Conservation (phyloP, 1,140 invertebrate species). For the Physella acuta region DNA sequence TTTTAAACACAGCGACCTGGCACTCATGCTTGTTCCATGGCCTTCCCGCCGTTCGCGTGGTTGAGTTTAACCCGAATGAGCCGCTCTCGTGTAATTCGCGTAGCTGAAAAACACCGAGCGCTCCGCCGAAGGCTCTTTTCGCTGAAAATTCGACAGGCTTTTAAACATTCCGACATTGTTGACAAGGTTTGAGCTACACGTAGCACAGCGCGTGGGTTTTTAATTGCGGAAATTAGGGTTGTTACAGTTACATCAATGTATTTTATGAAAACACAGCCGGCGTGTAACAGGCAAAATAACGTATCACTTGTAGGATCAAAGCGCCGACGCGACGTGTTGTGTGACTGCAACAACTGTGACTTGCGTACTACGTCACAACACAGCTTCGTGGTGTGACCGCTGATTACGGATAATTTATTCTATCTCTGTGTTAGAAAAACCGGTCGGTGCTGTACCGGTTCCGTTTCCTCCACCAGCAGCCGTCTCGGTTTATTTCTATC, state of each 20-base stretch:
- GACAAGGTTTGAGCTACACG: too few relatives aligned
- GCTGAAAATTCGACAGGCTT: background rate
- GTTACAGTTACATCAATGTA: too few relatives aligned
- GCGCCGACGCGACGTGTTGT: too few relatives aligned
- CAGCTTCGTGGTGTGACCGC: constrained; percentile 4
- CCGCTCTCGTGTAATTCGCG: background rate
- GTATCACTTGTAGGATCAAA: too few relatives aligned
- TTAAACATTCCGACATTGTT: too few relatives aligned
- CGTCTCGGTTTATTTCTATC: background rate
- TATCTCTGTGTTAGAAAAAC: background rate
- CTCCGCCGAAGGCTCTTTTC: background rate
- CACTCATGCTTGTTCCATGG: constrained; percentile 13
- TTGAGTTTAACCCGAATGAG: background rate
- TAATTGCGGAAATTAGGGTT: too few relatives aligned
- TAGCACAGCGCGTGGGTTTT: too few relatives aligned
- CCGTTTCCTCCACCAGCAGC: background rate
- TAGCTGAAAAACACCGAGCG: constrained; percentile 9
- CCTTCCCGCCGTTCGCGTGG: constrained; percentile 1
- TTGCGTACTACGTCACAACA: background rate
- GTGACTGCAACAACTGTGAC: background rate
- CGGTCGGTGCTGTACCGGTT: constrained; percentile 1
- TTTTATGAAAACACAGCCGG: too few relatives aligned
- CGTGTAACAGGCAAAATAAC: too few relatives aligned
- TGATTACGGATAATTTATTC: constrained; percentile 20
- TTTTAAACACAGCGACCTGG: too few relatives aligned